Percentiles rank a stretch among this genome's conserved stretches.
Evolutionary conservation across 2,797 vertebrate genomes (phyloP).

Genomic region (Brachyalestes nurse): DNA sequence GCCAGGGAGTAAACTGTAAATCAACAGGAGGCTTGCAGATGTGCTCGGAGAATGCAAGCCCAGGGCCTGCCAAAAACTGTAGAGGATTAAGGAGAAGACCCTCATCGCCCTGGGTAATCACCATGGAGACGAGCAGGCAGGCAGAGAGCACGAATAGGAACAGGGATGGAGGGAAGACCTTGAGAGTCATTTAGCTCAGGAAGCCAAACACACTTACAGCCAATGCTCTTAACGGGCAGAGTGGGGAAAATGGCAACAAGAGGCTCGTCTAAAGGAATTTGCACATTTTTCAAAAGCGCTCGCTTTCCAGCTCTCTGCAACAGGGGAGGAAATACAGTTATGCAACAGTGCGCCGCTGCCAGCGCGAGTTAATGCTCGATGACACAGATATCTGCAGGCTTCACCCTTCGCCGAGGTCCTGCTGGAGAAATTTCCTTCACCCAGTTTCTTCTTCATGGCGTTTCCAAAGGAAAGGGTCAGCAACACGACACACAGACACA

Average conservation of each 20-base stretch:
- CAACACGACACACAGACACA: neutral
- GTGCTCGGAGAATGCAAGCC: neutral
- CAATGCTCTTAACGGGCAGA: slow-evolving; percentile 62
- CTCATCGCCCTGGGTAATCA: slow-evolving; percentile 23
- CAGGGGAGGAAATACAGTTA: slow-evolving; percentile 46
- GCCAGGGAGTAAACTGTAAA: slow-evolving; percentile 21
- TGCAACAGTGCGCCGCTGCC: slow-evolving; percentile 40
- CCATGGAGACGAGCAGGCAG: slow-evolving; percentile 32
- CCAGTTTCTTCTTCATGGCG: neutral
- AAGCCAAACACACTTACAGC: slow-evolving; percentile 63
- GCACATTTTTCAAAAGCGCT: slow-evolving; percentile 65
- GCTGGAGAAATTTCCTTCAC: neutral
- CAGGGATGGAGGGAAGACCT: slow-evolving; percentile 20
- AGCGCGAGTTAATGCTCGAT: neutral
- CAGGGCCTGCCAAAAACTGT: neutral
- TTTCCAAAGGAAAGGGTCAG: neutral
- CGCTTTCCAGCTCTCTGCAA: neutral
- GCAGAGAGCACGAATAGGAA: neutral
- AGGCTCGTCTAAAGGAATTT: slow-evolving; percentile 64
- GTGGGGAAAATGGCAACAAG: slow-evolving; percentile 52
- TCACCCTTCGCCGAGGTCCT: neutral
- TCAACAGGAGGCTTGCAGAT: slow-evolving; percentile 30
- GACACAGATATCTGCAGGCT: slow-evolving; percentile 5
- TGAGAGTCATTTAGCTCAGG: slow-evolving; percentile 54
- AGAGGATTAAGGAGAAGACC: slow-evolving; percentile 2